Base-by-base conservation (phyloP, 2,113 vertebrate species). In the Pituophis catenifer region DNA sequence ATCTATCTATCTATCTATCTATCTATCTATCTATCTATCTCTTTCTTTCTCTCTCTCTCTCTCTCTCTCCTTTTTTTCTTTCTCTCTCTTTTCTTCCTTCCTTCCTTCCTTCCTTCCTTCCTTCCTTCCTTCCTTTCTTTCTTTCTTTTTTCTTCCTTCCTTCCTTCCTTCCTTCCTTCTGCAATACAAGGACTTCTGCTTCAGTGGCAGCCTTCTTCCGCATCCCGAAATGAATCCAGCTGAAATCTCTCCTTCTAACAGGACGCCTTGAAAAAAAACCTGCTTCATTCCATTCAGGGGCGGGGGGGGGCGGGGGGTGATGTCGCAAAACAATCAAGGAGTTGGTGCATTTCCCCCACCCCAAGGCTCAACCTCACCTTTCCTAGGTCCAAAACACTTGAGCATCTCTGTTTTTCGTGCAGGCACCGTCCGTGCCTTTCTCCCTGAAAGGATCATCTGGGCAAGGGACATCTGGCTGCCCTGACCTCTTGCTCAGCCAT, bases 21-120 rank as follows among this genome's bases (percentile, higher is more conserved):
- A 48, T 48, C n/a, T 3, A 2, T 53, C 53, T 53, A 2, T 53
- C 53, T 12, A 2, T 11, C 2, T n/a, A 38, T 11, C 0, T 15
- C 54, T 2, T 15, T 15, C 0, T 17, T 0, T 7, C 6, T 21
- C 1, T 21, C 13, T 54, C 53, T 2, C 13, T 54, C 13, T n/a
- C n/a, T n/a, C n/a, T n/a, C n/a, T n/a, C n/a, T n/a, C n/a, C n/a
- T 3, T 54, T 54, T 1, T 2, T 11, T 53, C 52, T 10, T 53
- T 38, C 38, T 53, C 52, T 9, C 8, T 52, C 50, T 9, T 1
- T 53, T 52, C 50, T 54, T 13, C 2, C 11, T 54, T 54, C 3
- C 53, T 54, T 3, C 13, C 2, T 15, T 12, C 2, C 10, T 53
- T 12, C 2, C 12, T 54, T 1, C 53, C 3, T 52, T 1, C 50